phyloP scores from a whole-genome alignment of 1,140 invertebrate species.

The Dinothrombium tinctorium region DNA sequence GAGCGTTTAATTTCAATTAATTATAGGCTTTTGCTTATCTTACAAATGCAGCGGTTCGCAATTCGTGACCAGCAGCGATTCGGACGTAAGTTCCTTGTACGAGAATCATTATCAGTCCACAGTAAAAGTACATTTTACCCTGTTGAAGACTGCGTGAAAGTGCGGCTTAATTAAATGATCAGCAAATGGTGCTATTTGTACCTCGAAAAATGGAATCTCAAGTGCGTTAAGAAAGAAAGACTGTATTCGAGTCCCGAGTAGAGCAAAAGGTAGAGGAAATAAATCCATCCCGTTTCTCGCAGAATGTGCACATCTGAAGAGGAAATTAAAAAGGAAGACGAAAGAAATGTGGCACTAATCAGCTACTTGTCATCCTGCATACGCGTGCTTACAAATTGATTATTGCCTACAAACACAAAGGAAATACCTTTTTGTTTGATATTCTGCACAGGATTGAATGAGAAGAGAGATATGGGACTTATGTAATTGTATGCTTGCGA shows the following conservation, averaged over 20 bases:
- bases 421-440: constrained; percentile 19
- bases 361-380: not conserved
- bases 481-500: constrained; percentile 46
- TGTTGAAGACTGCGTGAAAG: constrained; percentile 55
- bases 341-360: not conserved
- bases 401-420: too few species aligned
- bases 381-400: too few species aligned
- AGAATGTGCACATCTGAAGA: constrained; percentile 35
- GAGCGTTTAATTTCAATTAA: too few species aligned
- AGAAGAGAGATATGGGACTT: constrained; percentile 38
- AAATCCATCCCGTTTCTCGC: constrained; percentile 49
- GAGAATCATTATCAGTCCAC: constrained; percentile 74
- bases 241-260: constrained; percentile 96
- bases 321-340: not conserved
- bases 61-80: constrained; percentile 46
- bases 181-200: constrained; percentile 12
- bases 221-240: constrained; percentile 83
- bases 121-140: constrained; percentile 87
- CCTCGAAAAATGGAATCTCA: constrained; percentile 59
- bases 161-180: not conserved
- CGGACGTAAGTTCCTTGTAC: constrained; percentile 75
- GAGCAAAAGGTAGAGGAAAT: constrained; percentile 85
- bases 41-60: constrained; percentile 39
- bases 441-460: constrained; percentile 26
- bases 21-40: too few species aligned